phyloP scores from a whole-genome alignment of 2,113 vertebrate genomes.

The Circaetus gallicus region DNA sequence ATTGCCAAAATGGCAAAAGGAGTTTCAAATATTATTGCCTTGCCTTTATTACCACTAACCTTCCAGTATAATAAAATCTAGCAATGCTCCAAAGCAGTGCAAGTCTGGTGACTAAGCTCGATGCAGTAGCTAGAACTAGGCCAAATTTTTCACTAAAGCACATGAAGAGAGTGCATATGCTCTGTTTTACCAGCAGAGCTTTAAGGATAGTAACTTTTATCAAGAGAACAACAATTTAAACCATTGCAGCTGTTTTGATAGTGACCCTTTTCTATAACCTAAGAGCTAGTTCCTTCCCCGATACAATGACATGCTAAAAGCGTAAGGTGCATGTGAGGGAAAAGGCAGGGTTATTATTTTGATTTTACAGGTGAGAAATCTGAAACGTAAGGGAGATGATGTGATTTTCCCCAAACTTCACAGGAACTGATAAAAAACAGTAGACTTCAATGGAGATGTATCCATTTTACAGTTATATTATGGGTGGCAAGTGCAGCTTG shows the following conservation, averaged over 20 bases:
- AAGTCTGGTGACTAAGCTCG: not conserved
- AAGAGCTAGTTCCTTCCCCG: not conserved
- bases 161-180: not conserved
- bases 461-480: not conserved
- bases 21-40: not conserved
- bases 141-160: not conserved
- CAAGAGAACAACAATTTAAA: not conserved
- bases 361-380: not conserved
- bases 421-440: not conserved
- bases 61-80: not conserved
- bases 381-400: not conserved
- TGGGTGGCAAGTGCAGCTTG: not conserved
- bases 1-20: not conserved
- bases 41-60: not conserved
- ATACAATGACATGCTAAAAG: not conserved
- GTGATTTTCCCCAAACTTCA: not conserved
- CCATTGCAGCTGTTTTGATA: not conserved
- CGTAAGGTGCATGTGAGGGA: rapidly evolving
- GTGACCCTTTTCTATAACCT: not conserved
- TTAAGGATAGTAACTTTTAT: not conserved
- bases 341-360: not conserved
- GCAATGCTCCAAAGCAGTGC: not conserved
- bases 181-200: not conserved
- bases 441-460: not conserved
- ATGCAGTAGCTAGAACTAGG: not conserved